These are phyloP conservation scores for Sylvicola fuscatus DNA, from an alignment of 2,888 invertebrate genomes.

Conservation along the genomic window DNA sequence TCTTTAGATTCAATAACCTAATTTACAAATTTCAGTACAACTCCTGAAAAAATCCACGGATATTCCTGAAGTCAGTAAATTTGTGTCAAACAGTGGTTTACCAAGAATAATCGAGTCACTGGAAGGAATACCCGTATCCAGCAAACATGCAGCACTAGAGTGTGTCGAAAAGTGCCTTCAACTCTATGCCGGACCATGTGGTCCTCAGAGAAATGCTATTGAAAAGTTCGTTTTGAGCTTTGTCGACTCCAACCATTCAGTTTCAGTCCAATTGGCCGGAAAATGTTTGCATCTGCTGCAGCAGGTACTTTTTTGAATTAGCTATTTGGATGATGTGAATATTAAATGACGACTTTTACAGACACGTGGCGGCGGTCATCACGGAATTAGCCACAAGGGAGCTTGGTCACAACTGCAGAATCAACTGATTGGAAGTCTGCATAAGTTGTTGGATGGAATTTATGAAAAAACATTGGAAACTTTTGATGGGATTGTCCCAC, in stretches of 20 bases:
- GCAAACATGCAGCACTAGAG: conserved; percentile 10
- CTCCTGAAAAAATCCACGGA: conserved; percentile 11
- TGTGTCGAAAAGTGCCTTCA: conserved; percentile 15
- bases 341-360: too few species aligned
- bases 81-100: conserved; percentile 12
- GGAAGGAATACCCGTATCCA: conserved; percentile 4
- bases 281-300: conserved; percentile 18
- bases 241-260: conserved; percentile 11
- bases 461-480: conserved; percentile 13
- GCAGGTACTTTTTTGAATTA: conserved; percentile 10
- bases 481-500: conserved; percentile 8
- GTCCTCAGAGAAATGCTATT: conserved; percentile 11
- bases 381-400: conserved; percentile 13
- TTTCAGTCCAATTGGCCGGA: conserved; percentile 11
- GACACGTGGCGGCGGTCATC: conserved; percentile 15
- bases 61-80: conserved; percentile 14
- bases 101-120: conserved; percentile 14
- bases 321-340: not conserved
- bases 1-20: not conserved
- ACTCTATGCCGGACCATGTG: conserved; percentile 14
- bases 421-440: conserved; percentile 13
- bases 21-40: conserved; percentile 8
- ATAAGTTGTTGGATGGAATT: conserved; percentile 11
- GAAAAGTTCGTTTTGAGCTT: conserved; percentile 14
- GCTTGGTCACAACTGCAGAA: conserved; percentile 16